A percentile compares a stretch with the other conserved stretches of the same genome.
These are phyloP conservation scores for Passer montanus DNA, from an alignment of 2,113 vertebrate species.

Conservation along the genomic window DNA sequence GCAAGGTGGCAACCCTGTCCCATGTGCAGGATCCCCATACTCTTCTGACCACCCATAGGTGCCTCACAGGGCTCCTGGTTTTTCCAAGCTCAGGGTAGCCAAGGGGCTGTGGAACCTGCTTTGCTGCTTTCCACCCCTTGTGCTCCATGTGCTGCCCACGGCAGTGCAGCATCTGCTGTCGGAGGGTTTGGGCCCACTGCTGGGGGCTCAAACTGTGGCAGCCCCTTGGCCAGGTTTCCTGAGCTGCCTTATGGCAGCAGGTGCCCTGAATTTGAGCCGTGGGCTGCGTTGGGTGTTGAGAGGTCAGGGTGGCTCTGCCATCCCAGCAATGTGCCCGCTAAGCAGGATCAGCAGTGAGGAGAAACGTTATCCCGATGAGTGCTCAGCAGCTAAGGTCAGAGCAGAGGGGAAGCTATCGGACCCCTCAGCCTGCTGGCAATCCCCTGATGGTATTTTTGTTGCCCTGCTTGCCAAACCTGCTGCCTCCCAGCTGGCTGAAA, in stretches of 20 bases:
- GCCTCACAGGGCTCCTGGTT: neutral
- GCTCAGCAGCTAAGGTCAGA: conserved; percentile 41
- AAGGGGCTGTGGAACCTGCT: neutral
- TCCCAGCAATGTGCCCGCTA: conserved; percentile 31
- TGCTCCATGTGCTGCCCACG: accelerated
- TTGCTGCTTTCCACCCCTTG: neutral
- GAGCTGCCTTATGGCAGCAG: neutral
- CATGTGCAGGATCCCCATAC: neutral
- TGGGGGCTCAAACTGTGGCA: accelerated
- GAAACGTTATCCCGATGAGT: neutral
- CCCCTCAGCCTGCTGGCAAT: neutral
- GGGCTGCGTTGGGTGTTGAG: neutral
- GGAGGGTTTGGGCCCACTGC: neutral
- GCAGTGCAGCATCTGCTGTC: neutral
- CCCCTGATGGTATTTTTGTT: neutral
- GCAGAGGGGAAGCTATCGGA: neutral
- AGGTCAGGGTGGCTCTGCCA: neutral
- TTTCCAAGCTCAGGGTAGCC: neutral
- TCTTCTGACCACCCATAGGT: neutral
- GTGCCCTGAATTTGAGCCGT: conserved; percentile 18
- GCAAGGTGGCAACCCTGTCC: neutral
- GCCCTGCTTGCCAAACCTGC: neutral
- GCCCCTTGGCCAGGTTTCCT: neutral
- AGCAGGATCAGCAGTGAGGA: conserved; percentile 8
- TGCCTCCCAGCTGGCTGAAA: neutral